Base-by-base conservation (phyloP, 2,888 invertebrate species). In the Selenia dentaria region DNA sequence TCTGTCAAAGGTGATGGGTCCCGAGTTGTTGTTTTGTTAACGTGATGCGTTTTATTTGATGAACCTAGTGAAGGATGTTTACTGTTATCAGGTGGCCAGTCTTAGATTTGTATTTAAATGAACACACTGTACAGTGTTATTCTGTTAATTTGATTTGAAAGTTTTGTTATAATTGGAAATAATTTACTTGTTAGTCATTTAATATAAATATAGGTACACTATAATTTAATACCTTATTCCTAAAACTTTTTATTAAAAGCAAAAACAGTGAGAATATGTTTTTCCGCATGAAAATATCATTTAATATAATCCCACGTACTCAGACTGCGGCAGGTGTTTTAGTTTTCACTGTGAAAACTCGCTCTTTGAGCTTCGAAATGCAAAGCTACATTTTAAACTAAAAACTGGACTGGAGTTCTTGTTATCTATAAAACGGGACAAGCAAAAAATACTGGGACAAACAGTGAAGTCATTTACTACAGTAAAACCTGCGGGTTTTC, bases 391-490 rank as follows among this genome's bases (percentile, higher is more conserved):
- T 44, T 47, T 39, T 22, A 10, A 27, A 32, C 38, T 42, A 35
- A 39, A 43, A 48, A 37, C 34, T 60, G 51, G 20, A 29, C 51
- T 37, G 29, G 26, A 51, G 47, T 37, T 43, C 43, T 57, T 54
- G 49, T 51, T 49, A 48, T 39, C 40, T 35, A 28, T 41, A 37
- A 37, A 40, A 51, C 34, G 51, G 48, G 48, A 54, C 40, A 27
- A 42, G 34, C 58, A 75, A 52, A 77, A 74, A 64, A 51, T 46
- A 43, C 40, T 32, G 27, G 51, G 38, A 59, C 63, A 70, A 75
- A 76, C 74, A 78, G 74, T 70, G 67, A 67, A 72, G 73, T 75
- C 77, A 76, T 79, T 78, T 72, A 62, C 67, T 64, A 58, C 58
- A 61, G 61, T 57, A 46, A 64, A 60, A 52, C 69, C 63, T 67